Base-by-base conservation (phyloP, 2,113 vertebrate species). In the Callithrix jacchus region DNA sequence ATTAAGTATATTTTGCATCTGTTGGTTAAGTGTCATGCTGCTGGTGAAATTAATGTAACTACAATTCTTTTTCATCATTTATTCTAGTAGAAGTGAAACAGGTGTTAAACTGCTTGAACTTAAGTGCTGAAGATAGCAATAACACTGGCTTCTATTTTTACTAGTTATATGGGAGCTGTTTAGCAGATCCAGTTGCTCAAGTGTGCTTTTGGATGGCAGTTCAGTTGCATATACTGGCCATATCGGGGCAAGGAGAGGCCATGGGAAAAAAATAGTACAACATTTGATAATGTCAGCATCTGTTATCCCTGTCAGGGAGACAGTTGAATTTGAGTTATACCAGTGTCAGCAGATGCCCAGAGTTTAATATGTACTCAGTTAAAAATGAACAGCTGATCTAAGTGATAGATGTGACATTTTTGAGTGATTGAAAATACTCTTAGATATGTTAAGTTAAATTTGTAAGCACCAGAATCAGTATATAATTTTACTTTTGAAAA, bases 221-320 rank as follows among this genome's bases (percentile, higher is more conserved):
- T 98, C 98, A 98, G 99, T 98, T 98, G 99, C 99, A 98, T 98
- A 98, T 98, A 98, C 98, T 99, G 98, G 99, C 99, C 99, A 99
- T 99, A 99, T 99, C 99, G 98, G 99, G 99, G 99, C 99, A 99
- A 98, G 99, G 99, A 99, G 98, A 96, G 96, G 96, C 98, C 66
- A 85, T 98, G 98, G 98, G 98, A 99, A 98, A 98, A 98, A 98
- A 98, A 98, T 98, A 93, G 98, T 97, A 96, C 98, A 99, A 98
- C 99, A 99, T 99, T 99, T 99, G 99, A 99, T 99, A 99, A 99
- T 99, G 99, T 99, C 99, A 99, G 99, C 99, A 99, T 99, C 99
- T 99, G 99, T 99, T 99, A 99, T 98, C 99, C 98, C 98, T 99
- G 99, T 99, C 99, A 99, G 98, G 99, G 99, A 99, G 99, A 98